phyloP scores from a whole-genome alignment of 2,797 vertebrate species.

The Mallotus villosus region DNA sequence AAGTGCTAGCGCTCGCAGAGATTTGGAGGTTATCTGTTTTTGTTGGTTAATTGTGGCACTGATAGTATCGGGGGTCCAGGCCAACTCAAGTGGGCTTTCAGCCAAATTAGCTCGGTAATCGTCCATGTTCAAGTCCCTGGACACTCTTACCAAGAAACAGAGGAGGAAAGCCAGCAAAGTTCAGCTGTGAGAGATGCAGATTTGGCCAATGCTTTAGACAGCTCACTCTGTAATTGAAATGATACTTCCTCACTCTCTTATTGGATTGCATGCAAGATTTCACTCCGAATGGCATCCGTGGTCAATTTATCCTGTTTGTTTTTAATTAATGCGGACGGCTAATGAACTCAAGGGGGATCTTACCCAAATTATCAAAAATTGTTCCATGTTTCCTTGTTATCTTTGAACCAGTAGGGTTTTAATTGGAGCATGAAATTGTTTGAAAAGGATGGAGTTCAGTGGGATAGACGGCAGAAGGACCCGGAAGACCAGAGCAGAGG shows the following conservation, averaged over 20 bases:
- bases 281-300: slow-evolving; percentile 71
- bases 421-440: slow-evolving; percentile 80
- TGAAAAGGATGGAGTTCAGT: slow-evolving; percentile 68
- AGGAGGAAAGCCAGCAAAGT: slow-evolving; percentile 62
- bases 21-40: slow-evolving; percentile 82
- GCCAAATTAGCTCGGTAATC: slow-evolving; percentile 80
- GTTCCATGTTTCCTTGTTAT: slow-evolving; percentile 65
- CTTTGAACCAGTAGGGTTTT: slow-evolving; percentile 65
- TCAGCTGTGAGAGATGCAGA: slow-evolving; percentile 61
- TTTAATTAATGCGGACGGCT: slow-evolving; percentile 73
- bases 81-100: slow-evolving; percentile 79
- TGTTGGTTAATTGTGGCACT: slow-evolving; percentile 84
- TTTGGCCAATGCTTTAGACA: slow-evolving; percentile 69
- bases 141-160: slow-evolving; percentile 64
- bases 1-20: slow-evolving; percentile 65
- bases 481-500: slow-evolving; percentile 30
- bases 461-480: slow-evolving; percentile 32
- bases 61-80: slow-evolving; percentile 76
- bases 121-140: slow-evolving; percentile 70
- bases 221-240: slow-evolving; percentile 76
- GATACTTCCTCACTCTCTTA: slow-evolving; percentile 57
- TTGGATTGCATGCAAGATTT: slow-evolving; percentile 69
- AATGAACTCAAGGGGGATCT: slow-evolving; percentile 71
- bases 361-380: slow-evolving; percentile 66
- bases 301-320: slow-evolving; percentile 78